Percentiles rank a stretch among this genome's conserved stretches.
Evolutionary conservation across 2,888 invertebrate species (phyloP).

Genomic region (Scaptomyza polygonia): DNA sequence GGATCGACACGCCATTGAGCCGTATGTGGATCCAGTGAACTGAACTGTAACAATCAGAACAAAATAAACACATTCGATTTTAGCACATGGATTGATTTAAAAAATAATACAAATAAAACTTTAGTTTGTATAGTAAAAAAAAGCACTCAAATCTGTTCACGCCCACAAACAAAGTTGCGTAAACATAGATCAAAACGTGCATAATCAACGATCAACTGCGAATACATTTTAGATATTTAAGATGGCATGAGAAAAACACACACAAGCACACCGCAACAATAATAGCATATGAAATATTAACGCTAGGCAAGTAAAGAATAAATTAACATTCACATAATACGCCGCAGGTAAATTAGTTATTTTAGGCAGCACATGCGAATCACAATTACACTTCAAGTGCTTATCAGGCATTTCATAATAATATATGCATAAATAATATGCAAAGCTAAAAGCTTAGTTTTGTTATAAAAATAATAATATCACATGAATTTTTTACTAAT

Average conservation of each 20-base stretch:
- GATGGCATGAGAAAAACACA: conserved; percentile 30
- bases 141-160: conserved; percentile 42
- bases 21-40: conserved; percentile 81
- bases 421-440: conserved; percentile 19
- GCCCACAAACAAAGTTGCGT: conserved; percentile 54
- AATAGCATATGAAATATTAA: conserved; percentile 62
- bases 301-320: conserved; percentile 37
- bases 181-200: conserved; percentile 51
- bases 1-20: conserved; percentile 86
- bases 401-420: conserved; percentile 13
- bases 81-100: conserved; percentile 10
- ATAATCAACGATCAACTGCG: conserved; percentile 54
- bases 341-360: conserved; percentile 31
- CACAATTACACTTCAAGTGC: conserved; percentile 1
- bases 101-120: conserved; percentile 18
- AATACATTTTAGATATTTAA: conserved; percentile 40
- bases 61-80: neutral
- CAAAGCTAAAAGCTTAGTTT: conserved; percentile 19
- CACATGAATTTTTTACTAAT: no score
- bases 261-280: conserved; percentile 22
- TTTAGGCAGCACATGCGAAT: conserved; percentile 37
- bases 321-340: conserved; percentile 18
- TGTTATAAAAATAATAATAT: no score
- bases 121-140: conserved; percentile 26
- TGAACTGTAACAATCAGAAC: conserved; percentile 73